Base-by-base conservation (phyloP, 2,888 invertebrate species). In the Blastobasis lacticolella region DNA sequence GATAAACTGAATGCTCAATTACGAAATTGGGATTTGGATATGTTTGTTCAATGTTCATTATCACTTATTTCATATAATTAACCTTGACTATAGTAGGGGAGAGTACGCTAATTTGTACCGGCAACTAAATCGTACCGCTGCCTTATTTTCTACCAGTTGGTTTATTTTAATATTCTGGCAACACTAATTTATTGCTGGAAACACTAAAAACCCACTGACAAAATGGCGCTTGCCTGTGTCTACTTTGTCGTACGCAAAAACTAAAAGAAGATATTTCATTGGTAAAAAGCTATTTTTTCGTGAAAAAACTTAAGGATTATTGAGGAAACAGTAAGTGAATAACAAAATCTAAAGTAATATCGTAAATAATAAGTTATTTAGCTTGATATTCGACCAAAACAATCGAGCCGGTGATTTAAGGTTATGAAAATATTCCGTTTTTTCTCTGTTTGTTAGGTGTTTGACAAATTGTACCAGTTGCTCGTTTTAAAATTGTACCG, bases 221-320 rank as follows among this genome's bases (percentile, higher is more conserved):
- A 6, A 6, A 40, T 6, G 40, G 6, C 40, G 8, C 8, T 40
- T 40, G 40, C 5, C 5, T 40, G 6, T 6, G 40, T 40, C 8
- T 40, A 8, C 40, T 40, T 5, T 40, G 40, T 8, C 40, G 40
- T 40, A n/a, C n/a, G n/a, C n/a, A n/a, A n/a, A n/a, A n/a, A n/a
- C n/a, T n/a, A n/a, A n/a, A n/a, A n/a, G n/a, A n/a, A n/a, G n/a
- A n/a, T n/a, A n/a, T n/a, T n/a, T 37, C n/a, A 6, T 38, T 38
- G 41, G 50, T 7, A 46, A 43, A 9, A 46, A 42, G 42, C 50
- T 46, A 50, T 10, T 50, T 46, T n/a, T 45, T 50, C 4, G 45
- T 23, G 5, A 41, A 37, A 44, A 50, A 46, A 37, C 10, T 9
- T 37, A 44, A 50, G 36, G 46, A 42, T 46, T 46, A 5, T 37